Base-by-base conservation (phyloP, 2,113 vertebrate species). In the Irena cyanogastra region DNA sequence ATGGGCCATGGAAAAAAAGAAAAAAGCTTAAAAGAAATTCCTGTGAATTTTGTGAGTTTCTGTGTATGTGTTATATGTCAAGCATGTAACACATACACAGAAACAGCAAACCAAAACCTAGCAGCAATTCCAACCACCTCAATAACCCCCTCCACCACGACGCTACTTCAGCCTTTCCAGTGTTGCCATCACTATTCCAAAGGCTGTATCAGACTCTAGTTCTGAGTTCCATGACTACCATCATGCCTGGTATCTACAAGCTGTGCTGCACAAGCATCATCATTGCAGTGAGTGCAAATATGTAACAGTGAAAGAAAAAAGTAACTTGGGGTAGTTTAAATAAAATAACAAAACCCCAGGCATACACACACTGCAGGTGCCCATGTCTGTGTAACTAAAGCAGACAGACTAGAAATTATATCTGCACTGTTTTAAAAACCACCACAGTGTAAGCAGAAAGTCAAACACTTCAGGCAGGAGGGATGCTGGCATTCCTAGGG, bases 201-300 rank as follows among this genome's bases (percentile, higher is more conserved):
- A 74, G 39, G 23, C 44, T n/a, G 30, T 11, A 42, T 41, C 18
- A 59, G 45, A 31, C 4, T 6, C 28, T 27, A 81, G 31, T 6
- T 83, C 50, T 3, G 2, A 53, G 26, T 39, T 49, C 35, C 7
- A 5, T 4, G 23, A 37, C 52, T n/a, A n/a, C 31, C 26, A 44
- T 17, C 13, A 2, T 6, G 8, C 47, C 39, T 1, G 0, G 0
- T 4, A 72, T 7, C 49, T 16, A 39, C 14, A 26, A 47, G 17
- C 30, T 9, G 35, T 4, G 26, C 56, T 68, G 35, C 82, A 35
- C 7, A 68, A 65, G 41, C 53, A 16, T 33, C 64, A 75, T 2
- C 26, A 21, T 10, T 65, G 50, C 71, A 83, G 31, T 41, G 39
- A 69, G 37, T 4, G 27, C 11, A 15, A 50, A 41, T 16, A 39